Conservation (phyloP, 2,888 invertebrate genomes). For the Stenotaenia linearis region DNA sequence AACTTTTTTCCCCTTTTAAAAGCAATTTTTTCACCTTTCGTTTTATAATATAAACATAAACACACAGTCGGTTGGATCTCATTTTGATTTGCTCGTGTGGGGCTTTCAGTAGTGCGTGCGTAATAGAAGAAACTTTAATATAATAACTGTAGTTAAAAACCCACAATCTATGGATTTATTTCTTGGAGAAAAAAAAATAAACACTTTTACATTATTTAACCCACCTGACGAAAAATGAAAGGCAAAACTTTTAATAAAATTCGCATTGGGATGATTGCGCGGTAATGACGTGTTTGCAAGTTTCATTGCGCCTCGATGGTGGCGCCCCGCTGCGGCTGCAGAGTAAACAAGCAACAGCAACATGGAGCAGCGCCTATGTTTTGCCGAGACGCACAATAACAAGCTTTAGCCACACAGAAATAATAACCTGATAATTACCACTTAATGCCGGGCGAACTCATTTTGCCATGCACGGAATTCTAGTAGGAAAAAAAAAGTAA, state of each 20-base stretch:
- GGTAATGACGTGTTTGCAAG: constrained; percentile 11
- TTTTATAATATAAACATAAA: background rate
- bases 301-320: constrained; percentile 15
- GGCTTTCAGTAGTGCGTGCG: background rate
- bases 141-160: background rate
- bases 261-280: constrained; percentile 11
- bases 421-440: constrained; percentile 19
- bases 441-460: constrained; percentile 14
- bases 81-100: background rate
- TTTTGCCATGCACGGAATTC: constrained; percentile 19
- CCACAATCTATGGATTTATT: background rate
- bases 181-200: background rate
- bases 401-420: constrained; percentile 19
- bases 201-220: background rate
- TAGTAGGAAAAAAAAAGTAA: background rate
- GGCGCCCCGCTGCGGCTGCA: constrained; percentile 5
- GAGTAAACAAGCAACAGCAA: constrained; percentile 7
- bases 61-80: background rate
- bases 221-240: constrained; percentile 7
- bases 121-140: background rate
- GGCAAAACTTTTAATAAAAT: constrained; percentile 14
- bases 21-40: background rate
- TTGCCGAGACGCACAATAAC: constrained; percentile 11
- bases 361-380: background rate
- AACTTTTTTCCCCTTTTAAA: background rate